Evolutionary conservation across 1,140 invertebrate species (phyloP).

Genomic region (Bombus cullumanus): DNA sequence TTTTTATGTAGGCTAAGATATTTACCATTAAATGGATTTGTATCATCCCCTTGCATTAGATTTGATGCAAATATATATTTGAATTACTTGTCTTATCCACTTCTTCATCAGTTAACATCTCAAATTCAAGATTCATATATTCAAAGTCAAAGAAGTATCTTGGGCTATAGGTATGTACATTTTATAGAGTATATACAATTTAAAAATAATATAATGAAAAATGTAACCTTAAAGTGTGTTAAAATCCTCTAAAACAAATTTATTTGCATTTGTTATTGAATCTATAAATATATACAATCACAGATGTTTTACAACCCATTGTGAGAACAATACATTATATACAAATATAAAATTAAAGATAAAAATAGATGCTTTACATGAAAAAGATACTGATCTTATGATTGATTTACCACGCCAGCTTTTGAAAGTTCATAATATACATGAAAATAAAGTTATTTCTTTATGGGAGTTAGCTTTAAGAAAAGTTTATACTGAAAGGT

Average conservation of each 20-base stretch:
- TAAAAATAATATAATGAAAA: background rate
- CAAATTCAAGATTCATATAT: conserved; percentile 41
- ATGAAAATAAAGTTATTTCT: conserved; percentile 67
- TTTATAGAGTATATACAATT: background rate
- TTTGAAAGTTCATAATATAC: conserved; percentile 66
- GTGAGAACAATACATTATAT: conserved; percentile 27
- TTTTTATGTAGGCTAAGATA: conserved; percentile 68
- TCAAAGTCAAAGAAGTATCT: conserved; percentile 41
- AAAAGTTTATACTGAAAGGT: conserved; percentile 74
- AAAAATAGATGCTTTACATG: conserved; percentile 43
- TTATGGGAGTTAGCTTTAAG: conserved; percentile 76
- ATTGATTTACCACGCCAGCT: conserved; percentile 76
- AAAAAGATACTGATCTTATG: conserved; percentile 46
- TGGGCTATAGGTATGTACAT: conserved; percentile 62
- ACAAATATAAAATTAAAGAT: conserved; percentile 67
- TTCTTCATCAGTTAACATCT: conserved; percentile 70
- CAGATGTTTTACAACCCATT: conserved; percentile 66
- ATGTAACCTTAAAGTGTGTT: conserved; percentile 16
- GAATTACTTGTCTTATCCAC: conserved; percentile 75
- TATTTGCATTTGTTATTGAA: conserved; percentile 1
- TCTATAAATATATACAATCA: conserved; percentile 48
- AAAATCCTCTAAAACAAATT: conserved; percentile 35
- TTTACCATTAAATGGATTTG: conserved; percentile 77
- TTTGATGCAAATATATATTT: conserved; percentile 73
- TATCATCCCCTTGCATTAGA: conserved; percentile 70